Evolutionary conservation across 2,113 vertebrate genomes (phyloP), one percentile per base, ranked within the genome.

Genomic region (Petrocephalus microphthalmus): DNA sequence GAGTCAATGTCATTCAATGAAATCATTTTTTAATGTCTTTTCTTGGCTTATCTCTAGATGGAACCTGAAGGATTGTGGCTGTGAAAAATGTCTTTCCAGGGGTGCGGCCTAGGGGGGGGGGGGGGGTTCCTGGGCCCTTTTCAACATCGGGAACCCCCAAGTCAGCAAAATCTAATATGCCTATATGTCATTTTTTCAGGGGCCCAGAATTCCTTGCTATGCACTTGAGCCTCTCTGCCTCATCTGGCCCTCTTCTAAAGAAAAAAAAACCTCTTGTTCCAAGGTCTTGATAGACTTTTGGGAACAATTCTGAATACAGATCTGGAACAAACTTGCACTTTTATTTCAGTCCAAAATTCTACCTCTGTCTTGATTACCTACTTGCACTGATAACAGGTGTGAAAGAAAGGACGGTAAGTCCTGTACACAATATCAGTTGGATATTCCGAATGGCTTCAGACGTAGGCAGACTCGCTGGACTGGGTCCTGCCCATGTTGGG

Each of bases 381-480:
- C 20, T 84, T 84, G 20, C 22, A 84, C 8, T n/a, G 22, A 86
- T 45, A n/a, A 45, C 56, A 64, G 29, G 7, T n/a, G 33, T 64
- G 37, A 86, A 60, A 22, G 5, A 64, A 45, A 52, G 10, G 56
- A 56, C 51, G 2, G n/a, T 11, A 85, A 13, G 42, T 47, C 82
- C 49, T 51, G 8, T 53, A 17, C 83, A 17, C 47, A 52, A 29
- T 37, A 33, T 54, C 11, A 56, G 52, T n/a, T 13, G 4, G 0
- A 42, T 42, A 78, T 78, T 78, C 52, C 84, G 88, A 19, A 37
- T 15, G 22, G 64, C n/a, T 25, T 96, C 94, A 96, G 90, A 97
- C 97, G 0, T 97, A 97, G 22, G 96, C 96, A 0, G 96, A 97
- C 91, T 97, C 97, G 29, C 96, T 97, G 90, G 97, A 97, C 90